A percentile compares a stretch with the other conserved stretches of the same genome.
Evolutionary conservation across 2,888 invertebrate genomes (phyloP).

Genomic region (Hoplodrina blanda): DNA sequence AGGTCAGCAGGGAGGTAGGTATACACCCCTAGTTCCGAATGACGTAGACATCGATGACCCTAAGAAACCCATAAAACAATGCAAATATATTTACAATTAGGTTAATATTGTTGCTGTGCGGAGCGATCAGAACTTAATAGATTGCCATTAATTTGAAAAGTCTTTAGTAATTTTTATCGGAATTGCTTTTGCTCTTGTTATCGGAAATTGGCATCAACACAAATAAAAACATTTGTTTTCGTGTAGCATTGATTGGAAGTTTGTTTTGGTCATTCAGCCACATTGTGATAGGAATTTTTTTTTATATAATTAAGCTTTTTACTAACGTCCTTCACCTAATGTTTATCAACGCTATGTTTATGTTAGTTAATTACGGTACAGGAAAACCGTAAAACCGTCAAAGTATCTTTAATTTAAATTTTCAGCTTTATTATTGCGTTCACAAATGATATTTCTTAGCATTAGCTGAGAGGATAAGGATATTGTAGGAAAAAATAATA

Average conservation of each 20-base stretch:
- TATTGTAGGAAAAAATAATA: constrained; percentile 12
- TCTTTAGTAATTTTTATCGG: constrained; percentile 12
- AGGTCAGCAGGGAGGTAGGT: constrained; percentile 65
- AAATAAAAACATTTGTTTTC: constrained; percentile 46
- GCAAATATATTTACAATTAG: constrained; percentile 78
- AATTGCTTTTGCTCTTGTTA: constrained; percentile 18
- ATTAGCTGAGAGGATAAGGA: constrained; percentile 32
- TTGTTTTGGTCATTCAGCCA: constrained; percentile 20
- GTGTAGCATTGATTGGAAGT: constrained; percentile 26
- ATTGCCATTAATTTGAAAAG: constrained; percentile 61
- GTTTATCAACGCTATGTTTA: neutral
- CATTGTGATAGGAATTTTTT: constrained; percentile 12
- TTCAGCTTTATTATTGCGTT: constrained; percentile 28
- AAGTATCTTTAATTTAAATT: neutral
- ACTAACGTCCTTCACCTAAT: neutral
- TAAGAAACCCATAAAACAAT: constrained; percentile 74
- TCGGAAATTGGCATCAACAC: constrained; percentile 27
- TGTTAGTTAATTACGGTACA: neutral
- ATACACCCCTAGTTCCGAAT: constrained; percentile 48
- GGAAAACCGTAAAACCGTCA: neutral
- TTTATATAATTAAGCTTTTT: neutral
- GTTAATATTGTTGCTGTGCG: constrained; percentile 73
- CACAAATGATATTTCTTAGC: constrained; percentile 6
- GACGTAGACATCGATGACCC: constrained; percentile 29
- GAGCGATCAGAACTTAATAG: constrained; percentile 72